Percentiles rank a stretch among this genome's conserved stretches.
Evolutionary conservation across 1,140 invertebrate species (phyloP).

Genomic region (Drosophila navojoa): DNA sequence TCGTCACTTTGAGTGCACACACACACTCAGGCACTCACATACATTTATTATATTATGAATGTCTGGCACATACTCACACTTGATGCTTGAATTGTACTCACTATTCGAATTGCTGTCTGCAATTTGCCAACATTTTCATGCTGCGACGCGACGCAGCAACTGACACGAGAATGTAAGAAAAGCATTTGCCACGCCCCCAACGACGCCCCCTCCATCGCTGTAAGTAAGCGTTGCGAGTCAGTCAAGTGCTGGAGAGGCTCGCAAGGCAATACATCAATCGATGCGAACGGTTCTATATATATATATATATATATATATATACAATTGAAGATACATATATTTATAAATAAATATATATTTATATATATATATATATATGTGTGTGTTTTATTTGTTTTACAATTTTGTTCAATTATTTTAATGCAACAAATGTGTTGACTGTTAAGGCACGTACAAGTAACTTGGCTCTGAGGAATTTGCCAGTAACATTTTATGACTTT

Average conservation of each 20-base stretch:
- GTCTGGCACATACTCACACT: conserved; percentile 43
- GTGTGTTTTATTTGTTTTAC: conserved; percentile 65
- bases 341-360: conserved; percentile 1
- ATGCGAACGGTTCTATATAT: conserved; percentile 11
- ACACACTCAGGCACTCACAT: conserved; percentile 10
- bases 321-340: not conserved
- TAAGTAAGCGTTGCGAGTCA: conserved; percentile 34
- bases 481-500: conserved; percentile 72
- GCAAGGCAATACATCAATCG: conserved; percentile 44
- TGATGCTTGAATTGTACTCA: conserved; percentile 39
- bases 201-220: not conserved
- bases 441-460: conserved; percentile 38
- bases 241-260: conserved; percentile 22
- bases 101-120: conserved; percentile 51
- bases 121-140: conserved; percentile 40
- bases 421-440: conserved; percentile 79
- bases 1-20: not conserved
- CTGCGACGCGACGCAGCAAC: conserved; percentile 2
- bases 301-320: not conserved
- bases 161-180: conserved; percentile 20
- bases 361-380: not conserved
- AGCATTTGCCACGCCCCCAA: conserved; percentile 22
- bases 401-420: conserved; percentile 79
- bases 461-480: conserved; percentile 40
- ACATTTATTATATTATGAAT: conserved; percentile 48